These are phyloP conservation scores for Volucella inflata DNA, from an alignment of 2,888 invertebrate species.

Conservation along the genomic window DNA sequence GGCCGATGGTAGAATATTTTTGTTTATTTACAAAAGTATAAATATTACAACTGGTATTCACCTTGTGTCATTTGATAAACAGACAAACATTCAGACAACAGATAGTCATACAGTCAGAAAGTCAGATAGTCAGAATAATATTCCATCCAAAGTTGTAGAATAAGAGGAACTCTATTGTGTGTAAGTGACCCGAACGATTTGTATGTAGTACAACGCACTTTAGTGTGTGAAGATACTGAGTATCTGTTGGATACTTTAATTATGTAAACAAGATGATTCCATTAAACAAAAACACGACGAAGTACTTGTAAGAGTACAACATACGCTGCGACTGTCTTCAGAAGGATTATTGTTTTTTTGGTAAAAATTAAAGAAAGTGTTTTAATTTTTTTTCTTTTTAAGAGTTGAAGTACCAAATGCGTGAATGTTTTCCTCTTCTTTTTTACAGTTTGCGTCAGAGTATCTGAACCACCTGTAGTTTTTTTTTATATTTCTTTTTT, in stretches of 20 bases:
- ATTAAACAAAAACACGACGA: slow-evolving; percentile 38
- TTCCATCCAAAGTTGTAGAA: neutral
- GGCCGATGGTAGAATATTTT: neutral
- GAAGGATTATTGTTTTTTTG: slow-evolving; percentile 3
- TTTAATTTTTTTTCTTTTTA: neutral
- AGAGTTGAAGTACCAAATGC: slow-evolving; percentile 8
- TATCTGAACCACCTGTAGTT: slow-evolving; percentile 15
- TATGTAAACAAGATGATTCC: slow-evolving; percentile 59
- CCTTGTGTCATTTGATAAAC: slow-evolving; percentile 72
- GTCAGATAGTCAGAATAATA: too few relatives aligned
- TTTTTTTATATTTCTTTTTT: slow-evolving; percentile 16
- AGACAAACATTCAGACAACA: slow-evolving; percentile 4
- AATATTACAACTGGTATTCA: slow-evolving; percentile 70
- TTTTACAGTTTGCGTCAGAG: slow-evolving; percentile 20
- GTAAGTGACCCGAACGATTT: slow-evolving; percentile 6
- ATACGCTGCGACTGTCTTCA: neutral
- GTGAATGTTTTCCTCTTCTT: slow-evolving; percentile 21
- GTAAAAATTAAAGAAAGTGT: slow-evolving; percentile 10
- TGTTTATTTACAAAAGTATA: slow-evolving; percentile 67
- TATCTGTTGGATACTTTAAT: slow-evolving; percentile 63
- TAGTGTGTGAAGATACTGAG: slow-evolving; percentile 19
- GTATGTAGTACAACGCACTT: slow-evolving; percentile 41
- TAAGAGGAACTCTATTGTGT: neutral
- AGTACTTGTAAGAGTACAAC: slow-evolving; percentile 31
- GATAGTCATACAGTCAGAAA: too few relatives aligned